phyloP scores from a whole-genome alignment of 2,888 invertebrate species.

The Perdita meconis region DNA sequence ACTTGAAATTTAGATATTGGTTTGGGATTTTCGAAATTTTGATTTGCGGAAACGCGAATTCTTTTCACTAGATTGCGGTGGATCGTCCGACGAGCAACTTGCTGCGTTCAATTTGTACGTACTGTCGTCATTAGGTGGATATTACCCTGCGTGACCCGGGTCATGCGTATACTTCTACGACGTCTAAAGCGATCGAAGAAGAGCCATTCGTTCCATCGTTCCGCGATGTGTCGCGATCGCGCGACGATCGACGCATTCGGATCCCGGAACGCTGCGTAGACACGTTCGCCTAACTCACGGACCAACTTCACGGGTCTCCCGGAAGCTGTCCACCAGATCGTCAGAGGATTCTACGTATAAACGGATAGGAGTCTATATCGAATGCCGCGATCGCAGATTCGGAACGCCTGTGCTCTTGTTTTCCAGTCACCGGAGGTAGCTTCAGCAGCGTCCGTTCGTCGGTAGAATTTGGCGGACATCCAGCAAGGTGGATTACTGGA shows the following conservation, averaged over 20 bases:
- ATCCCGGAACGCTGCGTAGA: background rate
- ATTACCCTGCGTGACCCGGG: slow-evolving; percentile 82
- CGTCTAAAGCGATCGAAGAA: slow-evolving; percentile 52
- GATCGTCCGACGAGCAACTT: slow-evolving; percentile 46
- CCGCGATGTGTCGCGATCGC: slow-evolving; percentile 22
- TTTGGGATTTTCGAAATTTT: too few relatives aligned
- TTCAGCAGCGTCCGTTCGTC: slow-evolving; percentile 38
- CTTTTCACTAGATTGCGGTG: slow-evolving; percentile 10
- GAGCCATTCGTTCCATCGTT: slow-evolving; percentile 28
- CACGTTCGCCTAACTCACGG: background rate
- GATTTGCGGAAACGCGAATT: too few relatives aligned
- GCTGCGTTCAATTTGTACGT: slow-evolving; percentile 47
- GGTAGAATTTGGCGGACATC: slow-evolving; percentile 41
- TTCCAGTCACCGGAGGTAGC: slow-evolving; percentile 34
- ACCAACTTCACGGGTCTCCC: background rate
- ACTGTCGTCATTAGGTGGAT: slow-evolving; percentile 64
- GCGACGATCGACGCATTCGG: slow-evolving; percentile 9
- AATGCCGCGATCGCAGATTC: slow-evolving; percentile 20
- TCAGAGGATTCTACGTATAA: background rate
- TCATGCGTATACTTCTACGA: slow-evolving; percentile 71
- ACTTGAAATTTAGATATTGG: too few relatives aligned
- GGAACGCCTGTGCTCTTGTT: slow-evolving; percentile 15
- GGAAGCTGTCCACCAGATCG: background rate
- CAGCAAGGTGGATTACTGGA: slow-evolving; percentile 49
- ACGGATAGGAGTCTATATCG: background rate